Conservation (phyloP, 2,888 invertebrate genomes). For the Protodeltote pygarga region DNA sequence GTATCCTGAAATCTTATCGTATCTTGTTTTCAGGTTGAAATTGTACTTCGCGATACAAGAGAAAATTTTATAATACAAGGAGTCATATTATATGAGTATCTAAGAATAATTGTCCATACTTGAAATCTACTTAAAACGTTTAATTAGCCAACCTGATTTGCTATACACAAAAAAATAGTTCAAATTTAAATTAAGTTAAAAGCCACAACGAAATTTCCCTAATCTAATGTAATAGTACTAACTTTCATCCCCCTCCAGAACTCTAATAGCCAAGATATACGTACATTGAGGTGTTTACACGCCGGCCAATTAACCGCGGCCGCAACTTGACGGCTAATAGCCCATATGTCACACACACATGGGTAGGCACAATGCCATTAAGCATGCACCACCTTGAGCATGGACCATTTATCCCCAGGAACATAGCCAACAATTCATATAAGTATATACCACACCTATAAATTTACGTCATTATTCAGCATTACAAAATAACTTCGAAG, state of each 20-base stretch:
- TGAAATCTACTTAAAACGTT: no score
- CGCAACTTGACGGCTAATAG: conserved; percentile 36
- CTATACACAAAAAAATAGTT: no score
- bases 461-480: conserved; percentile 1
- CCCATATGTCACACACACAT: conserved; percentile 40
- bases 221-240: conserved; percentile 9
- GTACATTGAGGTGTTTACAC: conserved; percentile 23
- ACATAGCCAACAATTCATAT: neutral
- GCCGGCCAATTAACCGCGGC: conserved; percentile 32
- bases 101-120: no score
- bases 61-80: no score
- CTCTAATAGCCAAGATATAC: conserved; percentile 15
- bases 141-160: no score
- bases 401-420: conserved; percentile 21
- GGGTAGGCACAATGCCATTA: conserved; percentile 33
- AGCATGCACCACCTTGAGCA: conserved; percentile 35
- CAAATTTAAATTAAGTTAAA: no score
- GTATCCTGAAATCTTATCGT: no score
- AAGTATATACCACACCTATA: neutral
- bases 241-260: neutral
- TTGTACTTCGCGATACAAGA: no score
- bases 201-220: no score
- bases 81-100: no score
- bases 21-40: no score
- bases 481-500: no score